Percentiles rank a stretch among this genome's conserved stretches.
Conservation (phyloP, 1,140 invertebrate species). For the Philaenus spumarius region DNA sequence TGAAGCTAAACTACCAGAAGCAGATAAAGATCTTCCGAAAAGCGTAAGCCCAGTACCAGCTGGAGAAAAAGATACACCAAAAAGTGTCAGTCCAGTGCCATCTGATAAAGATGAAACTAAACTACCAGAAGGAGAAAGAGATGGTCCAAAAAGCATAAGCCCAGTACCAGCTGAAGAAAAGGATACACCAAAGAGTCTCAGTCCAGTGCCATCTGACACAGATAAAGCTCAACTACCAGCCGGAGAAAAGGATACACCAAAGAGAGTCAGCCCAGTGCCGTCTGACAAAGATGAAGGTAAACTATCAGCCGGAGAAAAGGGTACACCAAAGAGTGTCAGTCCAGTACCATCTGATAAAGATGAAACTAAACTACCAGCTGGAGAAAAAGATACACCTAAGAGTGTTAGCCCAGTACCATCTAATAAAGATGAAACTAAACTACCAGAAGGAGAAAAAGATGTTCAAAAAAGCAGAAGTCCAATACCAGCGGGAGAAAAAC, state of each 20-base stretch:
- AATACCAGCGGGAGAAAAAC: background rate
- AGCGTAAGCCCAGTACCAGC: background rate
- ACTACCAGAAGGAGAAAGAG: background rate
- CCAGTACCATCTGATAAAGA: slow-evolving; percentile 6
- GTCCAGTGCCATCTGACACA: background rate
- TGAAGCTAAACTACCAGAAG: background rate
- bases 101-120: slow-evolving; percentile 1
- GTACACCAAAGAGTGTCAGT: background rate
- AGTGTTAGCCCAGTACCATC: no score
- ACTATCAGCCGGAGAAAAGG: background rate
- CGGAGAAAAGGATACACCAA: background rate
- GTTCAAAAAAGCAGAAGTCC: background rate
- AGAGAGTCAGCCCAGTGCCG: slow-evolving; percentile 2
- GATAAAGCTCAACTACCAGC: background rate
- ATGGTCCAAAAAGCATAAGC: background rate
- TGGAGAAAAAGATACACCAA: background rate
- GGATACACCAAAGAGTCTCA: background rate
- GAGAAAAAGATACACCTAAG: no score
- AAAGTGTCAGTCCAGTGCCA: slow-evolving; percentile 1
- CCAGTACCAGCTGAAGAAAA: background rate
- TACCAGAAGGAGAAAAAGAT: background rate
- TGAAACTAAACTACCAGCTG: background rate
- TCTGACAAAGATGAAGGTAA: slow-evolving; percentile 7
- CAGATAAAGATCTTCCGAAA: background rate
- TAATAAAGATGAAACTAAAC: slow-evolving; percentile 4